Conservation (phyloP, 2,113 vertebrate genomes). For the Dermatemys mawii region DNA sequence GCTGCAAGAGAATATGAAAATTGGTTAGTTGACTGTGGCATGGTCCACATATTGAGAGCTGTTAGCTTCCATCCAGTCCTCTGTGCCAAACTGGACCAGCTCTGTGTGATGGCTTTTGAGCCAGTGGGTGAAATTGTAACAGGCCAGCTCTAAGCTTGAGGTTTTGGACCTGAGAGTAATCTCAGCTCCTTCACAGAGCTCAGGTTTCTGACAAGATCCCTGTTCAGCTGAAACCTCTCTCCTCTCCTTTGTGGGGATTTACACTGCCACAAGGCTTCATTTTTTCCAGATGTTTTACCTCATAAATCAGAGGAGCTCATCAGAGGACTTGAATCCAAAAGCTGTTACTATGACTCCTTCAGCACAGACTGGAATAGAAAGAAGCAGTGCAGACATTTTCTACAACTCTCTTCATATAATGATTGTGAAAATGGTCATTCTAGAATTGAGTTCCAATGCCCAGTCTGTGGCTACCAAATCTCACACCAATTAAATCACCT, state of each 20-base stretch:
- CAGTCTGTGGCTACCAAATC: background rate
- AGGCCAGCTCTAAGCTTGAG: background rate
- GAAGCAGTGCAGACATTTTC: constrained; percentile 50
- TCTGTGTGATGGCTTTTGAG: background rate
- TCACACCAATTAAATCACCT: background rate
- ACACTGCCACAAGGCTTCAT: constrained; percentile 61
- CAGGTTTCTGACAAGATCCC: constrained; percentile 51
- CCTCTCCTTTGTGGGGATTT: constrained; percentile 51
- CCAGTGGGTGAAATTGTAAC: background rate
- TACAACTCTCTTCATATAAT: background rate
- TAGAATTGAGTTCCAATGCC: background rate
- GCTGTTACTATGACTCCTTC: constrained; percentile 73
- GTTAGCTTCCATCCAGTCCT: background rate
- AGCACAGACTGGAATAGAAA: constrained; percentile 44
- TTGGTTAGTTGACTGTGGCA: background rate
- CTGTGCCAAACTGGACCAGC: background rate
- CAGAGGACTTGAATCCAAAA: constrained; percentile 62
- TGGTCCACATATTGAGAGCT: background rate
- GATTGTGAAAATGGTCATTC: background rate
- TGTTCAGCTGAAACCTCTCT: constrained; percentile 38
- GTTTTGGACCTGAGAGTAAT: background rate
- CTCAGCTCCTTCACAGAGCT: background rate
- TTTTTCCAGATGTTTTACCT: constrained; percentile 77
- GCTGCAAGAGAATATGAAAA: background rate
- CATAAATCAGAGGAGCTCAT: constrained; percentile 72